A percentile compares a stretch with the other conserved stretches of the same genome.
phyloP scores from a whole-genome alignment of 1,140 invertebrate species.

The Bombus vancouverensis region DNA sequence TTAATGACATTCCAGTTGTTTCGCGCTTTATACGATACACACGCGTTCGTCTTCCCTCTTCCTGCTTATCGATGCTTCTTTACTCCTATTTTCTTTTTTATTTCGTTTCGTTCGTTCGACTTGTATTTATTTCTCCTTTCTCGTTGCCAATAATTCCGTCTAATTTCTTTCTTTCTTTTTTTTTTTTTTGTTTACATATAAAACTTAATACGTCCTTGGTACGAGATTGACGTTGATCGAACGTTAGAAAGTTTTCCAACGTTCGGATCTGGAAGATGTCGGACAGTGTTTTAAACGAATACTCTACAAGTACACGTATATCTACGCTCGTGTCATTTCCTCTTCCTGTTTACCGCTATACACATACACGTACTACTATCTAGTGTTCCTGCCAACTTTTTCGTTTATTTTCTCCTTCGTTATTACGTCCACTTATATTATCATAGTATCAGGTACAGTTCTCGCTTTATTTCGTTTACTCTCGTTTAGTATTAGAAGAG shows the following conservation, averaged over 20 bases:
- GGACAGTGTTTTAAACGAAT: background rate
- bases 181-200: background rate
- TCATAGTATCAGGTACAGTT: no score
- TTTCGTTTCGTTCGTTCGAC: background rate
- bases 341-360: background rate
- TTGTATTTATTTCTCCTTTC: background rate
- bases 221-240: background rate
- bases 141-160: background rate
- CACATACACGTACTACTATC: background rate
- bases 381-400: background rate
- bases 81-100: background rate
- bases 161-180: no score
- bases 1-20: constrained; percentile 72
- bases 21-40: constrained; percentile 45
- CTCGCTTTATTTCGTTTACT: no score
- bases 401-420: background rate
- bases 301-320: background rate
- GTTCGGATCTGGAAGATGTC: background rate
- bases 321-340: background rate
- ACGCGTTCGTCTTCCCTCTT: constrained; percentile 11
- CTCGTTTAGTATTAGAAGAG: no score
- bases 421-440: background rate
- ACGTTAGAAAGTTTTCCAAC: background rate
- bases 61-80: background rate
- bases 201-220: background rate